Evolutionary conservation across 2,797 vertebrate genomes (phyloP).

Genomic region (Acrossocheilus fasciatus): DNA sequence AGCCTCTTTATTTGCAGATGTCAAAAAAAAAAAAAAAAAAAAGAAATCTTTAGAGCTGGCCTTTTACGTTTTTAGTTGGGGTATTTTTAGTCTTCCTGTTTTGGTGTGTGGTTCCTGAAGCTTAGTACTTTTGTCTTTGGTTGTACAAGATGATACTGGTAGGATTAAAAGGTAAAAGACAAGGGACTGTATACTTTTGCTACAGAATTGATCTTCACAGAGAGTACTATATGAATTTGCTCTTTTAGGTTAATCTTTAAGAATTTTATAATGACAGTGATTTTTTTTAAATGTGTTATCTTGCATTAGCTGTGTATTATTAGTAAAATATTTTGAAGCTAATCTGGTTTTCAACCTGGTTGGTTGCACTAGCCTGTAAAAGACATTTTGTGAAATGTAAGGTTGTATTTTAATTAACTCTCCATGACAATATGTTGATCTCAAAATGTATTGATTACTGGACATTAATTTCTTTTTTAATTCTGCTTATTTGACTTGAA

Average conservation of each 20-base stretch:
- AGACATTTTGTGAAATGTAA: not conserved
- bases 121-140: conserved; percentile 53
- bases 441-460: not conserved
- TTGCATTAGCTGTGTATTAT: not conserved
- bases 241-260: not conserved
- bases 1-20: not conserved
- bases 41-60: conserved; percentile 28
- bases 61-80: conserved; percentile 46
- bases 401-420: not conserved
- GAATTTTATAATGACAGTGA: not conserved
- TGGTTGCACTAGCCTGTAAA: not conserved
- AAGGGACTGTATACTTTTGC: not conserved
- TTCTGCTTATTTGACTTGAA: conserved; percentile 48
- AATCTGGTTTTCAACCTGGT: not conserved
- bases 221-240: not conserved
- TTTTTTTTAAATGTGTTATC: not conserved
- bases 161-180: conserved; percentile 37
- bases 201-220: not conserved
- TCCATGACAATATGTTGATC: not conserved
- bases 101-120: conserved; percentile 57
- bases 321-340: not conserved
- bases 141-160: conserved; percentile 38
- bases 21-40: not conserved
- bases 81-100: conserved; percentile 62
- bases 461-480: conserved; percentile 13